Evolutionary conservation across 2,888 invertebrate genomes (phyloP), one percentile per base, ranked within the genome.

Genomic region (Falcaria lacertinaria): DNA sequence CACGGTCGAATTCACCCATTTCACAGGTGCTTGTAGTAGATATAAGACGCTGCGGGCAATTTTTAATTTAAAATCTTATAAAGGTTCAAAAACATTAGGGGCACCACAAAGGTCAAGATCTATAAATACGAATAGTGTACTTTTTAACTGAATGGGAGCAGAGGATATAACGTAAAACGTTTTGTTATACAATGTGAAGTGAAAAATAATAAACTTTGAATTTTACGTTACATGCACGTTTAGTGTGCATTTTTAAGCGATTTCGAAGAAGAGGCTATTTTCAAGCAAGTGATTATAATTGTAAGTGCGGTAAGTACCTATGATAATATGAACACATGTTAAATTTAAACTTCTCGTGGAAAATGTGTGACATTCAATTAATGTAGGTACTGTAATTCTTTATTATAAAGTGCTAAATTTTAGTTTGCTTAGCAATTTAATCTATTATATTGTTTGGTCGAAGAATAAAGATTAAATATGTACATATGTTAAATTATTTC

Each of bases 101-200:
- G 61, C 50, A 52, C 41, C 55, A n/a, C n/a, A n/a, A 57, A 66
- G 59, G 68, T 61, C 60, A 60, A 48, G 52, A 57, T 52, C 46
- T 19, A 15, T 4, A 13, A 19, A n/a, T 5, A 17, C 17, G n/a
- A 15, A 33, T 22, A 13, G 37, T 28, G 28, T 28, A 28, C 2
- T 11, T n/a, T n/a, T n/a, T n/a, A n/a, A n/a, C n/a, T n/a, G n/a
- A n/a, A n/a, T n/a, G n/a, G n/a, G n/a, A n/a, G n/a, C n/a, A n/a
- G n/a, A n/a, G n/a, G n/a, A n/a, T n/a, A 28, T 11, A 28, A 11
- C 28, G n/a, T n/a, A n/a, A n/a, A 28, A 28, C 28, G 28, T 28
- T 33, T 38, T 16, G 33, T 38, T 14, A 34, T 15, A 37, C 32
- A 19, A 42, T 42, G 42, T 33, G 19, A 13, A 19, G 33, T 16